Evolutionary conservation across 2,797 vertebrate species (phyloP).

Genomic region (Spondyliosoma cantharus): DNA sequence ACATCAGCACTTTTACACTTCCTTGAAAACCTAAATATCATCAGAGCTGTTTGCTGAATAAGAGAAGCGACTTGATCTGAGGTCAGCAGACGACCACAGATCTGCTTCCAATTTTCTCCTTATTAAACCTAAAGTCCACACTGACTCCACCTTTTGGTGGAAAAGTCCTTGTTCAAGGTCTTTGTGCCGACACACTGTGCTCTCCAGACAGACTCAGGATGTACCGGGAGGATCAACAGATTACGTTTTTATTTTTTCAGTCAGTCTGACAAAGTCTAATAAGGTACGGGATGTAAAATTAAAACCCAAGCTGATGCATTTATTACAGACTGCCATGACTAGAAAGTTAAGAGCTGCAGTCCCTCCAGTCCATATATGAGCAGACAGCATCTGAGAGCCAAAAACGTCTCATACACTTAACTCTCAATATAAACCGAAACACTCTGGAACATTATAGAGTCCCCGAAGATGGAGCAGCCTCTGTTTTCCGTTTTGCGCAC

Average conservation of each 20-base stretch:
- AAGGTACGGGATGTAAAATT: slow-evolving; percentile 52
- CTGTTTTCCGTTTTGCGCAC: no score
- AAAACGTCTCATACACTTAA: neutral
- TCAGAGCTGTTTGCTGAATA: neutral
- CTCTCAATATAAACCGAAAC: neutral
- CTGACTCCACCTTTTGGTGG: slow-evolving; percentile 7
- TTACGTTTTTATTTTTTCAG: slow-evolving; percentile 53
- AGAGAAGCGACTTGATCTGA: neutral
- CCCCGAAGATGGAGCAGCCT: no score
- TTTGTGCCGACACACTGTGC: neutral
- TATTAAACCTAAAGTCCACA: neutral
- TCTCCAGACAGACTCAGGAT: slow-evolving; percentile 11
- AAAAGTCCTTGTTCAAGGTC: slow-evolving; percentile 33
- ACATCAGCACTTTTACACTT: neutral
- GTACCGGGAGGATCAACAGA: slow-evolving; percentile 50
- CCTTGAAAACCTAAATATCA: neutral
- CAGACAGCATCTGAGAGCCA: slow-evolving; percentile 13
- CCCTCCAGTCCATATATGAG: slow-evolving; percentile 63
- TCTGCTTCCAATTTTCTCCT: neutral
- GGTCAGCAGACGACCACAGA: slow-evolving; percentile 7
- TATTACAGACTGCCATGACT: slow-evolving; percentile 31
- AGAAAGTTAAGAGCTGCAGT: slow-evolving; percentile 10
- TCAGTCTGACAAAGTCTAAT: slow-evolving; percentile 60
- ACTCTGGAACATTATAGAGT: no score
- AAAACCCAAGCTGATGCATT: slow-evolving; percentile 34